These are phyloP conservation scores for Fissipunctia ypsillon DNA, from an alignment of 2,888 invertebrate genomes.

Conservation along the genomic window DNA sequence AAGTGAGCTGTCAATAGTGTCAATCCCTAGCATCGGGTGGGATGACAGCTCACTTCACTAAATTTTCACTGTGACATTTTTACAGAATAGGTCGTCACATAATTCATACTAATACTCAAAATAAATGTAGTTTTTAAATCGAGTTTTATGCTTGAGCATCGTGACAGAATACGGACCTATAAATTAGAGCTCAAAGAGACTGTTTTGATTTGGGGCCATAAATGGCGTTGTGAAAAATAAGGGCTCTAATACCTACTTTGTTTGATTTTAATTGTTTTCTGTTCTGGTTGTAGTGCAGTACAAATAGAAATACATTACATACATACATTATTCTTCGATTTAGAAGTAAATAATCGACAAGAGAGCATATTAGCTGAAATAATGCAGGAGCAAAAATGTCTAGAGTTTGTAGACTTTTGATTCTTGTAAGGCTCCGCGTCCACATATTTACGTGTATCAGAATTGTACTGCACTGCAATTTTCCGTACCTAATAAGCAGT, in stretches of 20 bases:
- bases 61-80: background rate
- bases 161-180: background rate
- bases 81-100: background rate
- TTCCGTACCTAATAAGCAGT: background rate
- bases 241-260: constrained; percentile 13
- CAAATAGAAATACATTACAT: background rate
- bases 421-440: background rate
- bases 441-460: background rate
- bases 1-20: background rate
- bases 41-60: background rate
- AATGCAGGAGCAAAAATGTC: background rate
- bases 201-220: background rate
- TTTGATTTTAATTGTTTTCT: background rate
- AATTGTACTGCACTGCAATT: constrained; percentile 1
- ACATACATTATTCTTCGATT: no score
- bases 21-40: background rate
- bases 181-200: constrained; percentile 11
- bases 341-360: no score
- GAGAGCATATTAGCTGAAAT: background rate
- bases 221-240: constrained; percentile 2
- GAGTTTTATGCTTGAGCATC: background rate
- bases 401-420: background rate
- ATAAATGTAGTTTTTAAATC: background rate
- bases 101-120: constrained; percentile 5
- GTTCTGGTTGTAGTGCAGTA: constrained; percentile 15